phyloP scores from a whole-genome alignment of 1,140 invertebrate species.

The Notospermus geniculatus region DNA sequence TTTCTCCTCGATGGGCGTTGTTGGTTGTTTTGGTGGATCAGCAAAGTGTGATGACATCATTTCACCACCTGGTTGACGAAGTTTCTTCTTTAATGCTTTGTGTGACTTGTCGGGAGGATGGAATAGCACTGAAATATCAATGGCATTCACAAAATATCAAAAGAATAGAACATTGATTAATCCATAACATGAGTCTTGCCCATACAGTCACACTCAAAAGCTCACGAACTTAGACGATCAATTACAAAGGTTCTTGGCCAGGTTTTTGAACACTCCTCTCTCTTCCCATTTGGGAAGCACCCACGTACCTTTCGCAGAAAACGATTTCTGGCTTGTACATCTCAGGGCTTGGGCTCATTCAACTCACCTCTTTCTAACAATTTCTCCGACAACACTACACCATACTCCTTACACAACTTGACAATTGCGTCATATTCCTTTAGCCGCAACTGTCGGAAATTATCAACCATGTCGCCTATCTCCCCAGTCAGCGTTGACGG shows the following conservation, averaged over 20 bases:
- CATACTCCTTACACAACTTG: constrained; percentile 37
- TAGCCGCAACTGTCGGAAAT: constrained; percentile 41
- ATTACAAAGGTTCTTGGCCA: no score
- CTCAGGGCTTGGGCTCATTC: no score
- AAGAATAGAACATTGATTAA: no score
- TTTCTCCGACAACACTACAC: constrained; percentile 31
- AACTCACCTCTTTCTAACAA: constrained; percentile 43
- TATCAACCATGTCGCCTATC: constrained; percentile 34
- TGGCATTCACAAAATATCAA: background rate
- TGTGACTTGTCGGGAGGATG: constrained; percentile 43
- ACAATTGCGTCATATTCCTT: constrained; percentile 43
- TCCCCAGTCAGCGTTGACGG: constrained; percentile 43
- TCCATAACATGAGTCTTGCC: no score
- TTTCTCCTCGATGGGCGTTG: constrained; percentile 36
- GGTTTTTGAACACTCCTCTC: no score
- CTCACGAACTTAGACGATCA: no score
- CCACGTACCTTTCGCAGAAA: no score
- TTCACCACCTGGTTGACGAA: constrained; percentile 10
- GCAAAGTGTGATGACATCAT: constrained; percentile 36
- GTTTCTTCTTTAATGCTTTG: constrained; percentile 22
- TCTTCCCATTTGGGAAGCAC: no score
- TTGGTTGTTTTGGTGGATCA: constrained; percentile 33
- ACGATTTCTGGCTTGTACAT: no score
- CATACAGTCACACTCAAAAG: no score
- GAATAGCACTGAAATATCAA: constrained; percentile 34